A percentile compares a stretch with the other conserved stretches of the same genome.
Conservation (phyloP, 2,888 invertebrate species). For the Temnothorax rugatulus region DNA sequence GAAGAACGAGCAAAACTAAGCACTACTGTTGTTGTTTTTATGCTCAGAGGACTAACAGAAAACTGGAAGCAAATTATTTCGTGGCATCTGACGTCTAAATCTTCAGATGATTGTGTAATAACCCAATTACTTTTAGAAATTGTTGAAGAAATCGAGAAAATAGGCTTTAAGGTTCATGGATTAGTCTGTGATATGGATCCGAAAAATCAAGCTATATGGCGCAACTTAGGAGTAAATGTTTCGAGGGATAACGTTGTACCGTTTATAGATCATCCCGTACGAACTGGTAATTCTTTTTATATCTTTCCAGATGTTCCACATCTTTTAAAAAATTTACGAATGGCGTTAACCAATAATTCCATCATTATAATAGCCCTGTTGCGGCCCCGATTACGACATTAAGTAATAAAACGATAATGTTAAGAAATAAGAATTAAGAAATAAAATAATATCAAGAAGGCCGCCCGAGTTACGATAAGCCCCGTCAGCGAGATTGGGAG, state of each 20-base stretch:
- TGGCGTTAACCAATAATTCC: no score
- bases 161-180: background rate
- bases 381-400: no score
- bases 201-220: constrained; percentile 10
- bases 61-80: background rate
- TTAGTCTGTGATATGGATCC: background rate
- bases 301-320: no score
- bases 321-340: no score
- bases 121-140: background rate
- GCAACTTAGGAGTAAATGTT: background rate
- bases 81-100: background rate
- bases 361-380: no score
- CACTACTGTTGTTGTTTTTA: background rate
- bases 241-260: background rate
- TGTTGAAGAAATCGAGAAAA: background rate
- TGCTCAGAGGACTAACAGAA: background rate
- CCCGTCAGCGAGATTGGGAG: no score
- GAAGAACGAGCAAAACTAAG: background rate
- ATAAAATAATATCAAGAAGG: no score
- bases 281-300: no score
- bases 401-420: no score
- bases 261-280: no score
- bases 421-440: no score
- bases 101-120: background rate
- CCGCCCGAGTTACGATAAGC: no score